Percentiles rank a stretch among this genome's conserved stretches.
These are phyloP conservation scores for Bombyx mori DNA, from an alignment of 1,140 invertebrate species.

Conservation along the genomic window ASM3026992v2 NC_085115.1:16671001-16671500, in stretches of 20 bases:
- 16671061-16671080: no score
- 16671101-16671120: slow-evolving; percentile 4
- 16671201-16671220: slow-evolving; percentile 2
- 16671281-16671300: slow-evolving; percentile 16
- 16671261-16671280: slow-evolving; percentile 30
- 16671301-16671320: slow-evolving; percentile 22
- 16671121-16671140: slow-evolving; percentile 6
- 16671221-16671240: slow-evolving; percentile 4
- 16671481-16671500: slow-evolving; percentile 15
- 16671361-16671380: background rate
- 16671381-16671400: slow-evolving; percentile 20
- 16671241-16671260: slow-evolving; percentile 12
- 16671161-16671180: slow-evolving; percentile 13
- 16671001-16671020: no score
- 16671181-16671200: slow-evolving; percentile 2
- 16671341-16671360: background rate
- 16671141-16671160: slow-evolving; percentile 1
- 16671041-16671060: no score
- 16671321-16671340: slow-evolving; percentile 25
- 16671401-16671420: slow-evolving; percentile 14
- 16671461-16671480: slow-evolving; percentile 11
- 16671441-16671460: slow-evolving; percentile 15
- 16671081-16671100: background rate
- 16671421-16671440: slow-evolving; percentile 11
- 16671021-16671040: no score